phyloP scores from a whole-genome alignment of 2,888 invertebrate genomes.

The Crioceris asparagi region DNA sequence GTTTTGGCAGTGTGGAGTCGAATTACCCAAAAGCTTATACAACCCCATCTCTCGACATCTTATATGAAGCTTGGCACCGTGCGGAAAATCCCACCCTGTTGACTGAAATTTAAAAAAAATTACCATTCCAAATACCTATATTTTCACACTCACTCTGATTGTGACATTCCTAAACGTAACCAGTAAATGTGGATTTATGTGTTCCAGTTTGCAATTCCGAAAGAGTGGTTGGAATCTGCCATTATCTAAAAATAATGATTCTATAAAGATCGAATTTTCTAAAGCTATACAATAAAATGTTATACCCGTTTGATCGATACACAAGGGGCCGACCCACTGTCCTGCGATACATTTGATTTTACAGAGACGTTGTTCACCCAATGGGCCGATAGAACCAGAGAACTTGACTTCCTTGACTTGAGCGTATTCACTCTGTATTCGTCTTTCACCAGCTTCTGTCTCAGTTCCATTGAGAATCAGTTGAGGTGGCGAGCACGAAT shows the following conservation, averaged over 20 bases:
- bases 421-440: conserved; percentile 36
- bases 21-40: conserved; percentile 73
- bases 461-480: conserved; percentile 38
- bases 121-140: neutral
- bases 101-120: conserved; percentile 35
- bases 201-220: conserved; percentile 59
- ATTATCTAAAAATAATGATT: conserved; percentile 47
- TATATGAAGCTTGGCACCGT: conserved; percentile 64
- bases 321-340: conserved; percentile 75
- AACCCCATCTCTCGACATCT: conserved; percentile 73
- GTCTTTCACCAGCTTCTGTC: conserved; percentile 32
- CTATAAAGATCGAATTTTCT: neutral
- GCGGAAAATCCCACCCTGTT: conserved; percentile 58
- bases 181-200: conserved; percentile 56
- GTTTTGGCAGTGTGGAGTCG: conserved; percentile 67
- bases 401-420: conserved; percentile 52
- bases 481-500: conserved; percentile 38
- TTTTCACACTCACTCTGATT: conserved; percentile 49
- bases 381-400: conserved; percentile 64
- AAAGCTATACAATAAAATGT: neutral
- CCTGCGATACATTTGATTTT: conserved; percentile 79
- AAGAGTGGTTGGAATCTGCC: conserved; percentile 64
- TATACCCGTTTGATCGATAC: conserved; percentile 63
- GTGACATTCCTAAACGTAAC: conserved; percentile 66
- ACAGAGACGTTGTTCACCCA: conserved; percentile 62